phyloP scores from a whole-genome alignment of 1,140 invertebrate species.

The Steinernema feltiae region DNA sequence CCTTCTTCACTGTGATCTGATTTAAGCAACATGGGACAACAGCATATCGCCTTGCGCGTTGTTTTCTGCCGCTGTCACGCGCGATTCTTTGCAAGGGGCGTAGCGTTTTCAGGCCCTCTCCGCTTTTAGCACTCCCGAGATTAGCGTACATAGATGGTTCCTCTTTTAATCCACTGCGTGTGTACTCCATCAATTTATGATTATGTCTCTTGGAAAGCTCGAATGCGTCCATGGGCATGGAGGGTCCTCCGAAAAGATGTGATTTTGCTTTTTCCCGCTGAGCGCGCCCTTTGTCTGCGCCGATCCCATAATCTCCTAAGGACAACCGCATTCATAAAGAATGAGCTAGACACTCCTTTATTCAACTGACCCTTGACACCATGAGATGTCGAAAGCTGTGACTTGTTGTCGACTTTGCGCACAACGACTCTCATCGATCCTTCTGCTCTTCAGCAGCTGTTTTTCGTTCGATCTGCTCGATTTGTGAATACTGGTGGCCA shows the following conservation, averaged over 20 bases:
- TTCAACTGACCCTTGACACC: not conserved
- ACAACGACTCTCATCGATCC: not conserved
- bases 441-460: not conserved
- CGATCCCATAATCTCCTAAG: not conserved
- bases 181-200: conserved; percentile 3
- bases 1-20: not conserved
- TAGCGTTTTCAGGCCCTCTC: not conserved
- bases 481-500: not conserved
- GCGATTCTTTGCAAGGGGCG: not conserved
- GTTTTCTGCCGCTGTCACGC: too few relatives aligned
- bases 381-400: not conserved
- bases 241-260: not conserved
- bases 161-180: conserved; percentile 1
- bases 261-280: not conserved
- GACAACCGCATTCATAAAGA: too few relatives aligned
- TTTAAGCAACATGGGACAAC: not conserved
- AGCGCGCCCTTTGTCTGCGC: not conserved
- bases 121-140: not conserved
- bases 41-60: not conserved
- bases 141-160: not conserved
- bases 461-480: not conserved
- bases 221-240: not conserved
- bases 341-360: not conserved
- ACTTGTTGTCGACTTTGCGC: conserved; percentile 2
- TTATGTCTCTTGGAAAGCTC: not conserved